Evolutionary conservation across 2,797 vertebrate genomes (phyloP).

Genomic region (Carapus acus): DNA sequence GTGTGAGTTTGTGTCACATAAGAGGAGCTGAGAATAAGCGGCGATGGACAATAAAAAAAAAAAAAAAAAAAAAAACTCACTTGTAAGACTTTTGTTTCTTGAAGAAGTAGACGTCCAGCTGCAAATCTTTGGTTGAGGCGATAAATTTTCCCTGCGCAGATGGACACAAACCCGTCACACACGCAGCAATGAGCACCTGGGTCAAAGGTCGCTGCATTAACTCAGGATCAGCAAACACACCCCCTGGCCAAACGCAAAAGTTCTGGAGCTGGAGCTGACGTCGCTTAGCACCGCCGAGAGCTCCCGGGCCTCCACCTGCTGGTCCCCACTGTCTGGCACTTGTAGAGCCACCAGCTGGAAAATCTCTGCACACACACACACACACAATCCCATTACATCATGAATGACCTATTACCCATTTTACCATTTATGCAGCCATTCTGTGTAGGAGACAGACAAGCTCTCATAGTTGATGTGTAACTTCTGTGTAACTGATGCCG

Average conservation of each 20-base stretch:
- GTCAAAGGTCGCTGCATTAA: too few species aligned
- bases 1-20: too few species aligned
- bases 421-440: conserved; percentile 1
- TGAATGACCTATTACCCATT: conserved; percentile 33
- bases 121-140: conserved; percentile 70
- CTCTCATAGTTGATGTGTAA: too few species aligned
- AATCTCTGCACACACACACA: conserved; percentile 60
- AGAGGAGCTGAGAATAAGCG: too few species aligned
- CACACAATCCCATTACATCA: conserved; percentile 15
- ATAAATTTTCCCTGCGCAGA: conserved; percentile 79
- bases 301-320: conserved; percentile 74
- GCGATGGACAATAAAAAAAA: too few species aligned
- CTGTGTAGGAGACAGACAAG: too few species aligned
- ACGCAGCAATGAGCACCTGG: not conserved
- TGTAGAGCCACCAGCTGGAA: conserved; percentile 82
- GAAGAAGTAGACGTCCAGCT: conserved; percentile 84
- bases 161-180: too few species aligned
- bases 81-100: conserved; percentile 78
- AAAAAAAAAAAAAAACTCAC: conserved; percentile 58
- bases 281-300: conserved; percentile 70
- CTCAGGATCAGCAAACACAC: conserved; percentile 62
- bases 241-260: conserved; percentile 76
- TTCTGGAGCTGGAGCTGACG: conserved; percentile 70
- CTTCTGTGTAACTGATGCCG: too few species aligned
- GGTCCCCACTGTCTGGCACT: conserved; percentile 74